Percentiles rank a stretch among this genome's conserved stretches.
Evolutionary conservation across 2,113 vertebrate species (phyloP).

Genomic region (Sinocyclocheilus rhinocerous): DNA sequence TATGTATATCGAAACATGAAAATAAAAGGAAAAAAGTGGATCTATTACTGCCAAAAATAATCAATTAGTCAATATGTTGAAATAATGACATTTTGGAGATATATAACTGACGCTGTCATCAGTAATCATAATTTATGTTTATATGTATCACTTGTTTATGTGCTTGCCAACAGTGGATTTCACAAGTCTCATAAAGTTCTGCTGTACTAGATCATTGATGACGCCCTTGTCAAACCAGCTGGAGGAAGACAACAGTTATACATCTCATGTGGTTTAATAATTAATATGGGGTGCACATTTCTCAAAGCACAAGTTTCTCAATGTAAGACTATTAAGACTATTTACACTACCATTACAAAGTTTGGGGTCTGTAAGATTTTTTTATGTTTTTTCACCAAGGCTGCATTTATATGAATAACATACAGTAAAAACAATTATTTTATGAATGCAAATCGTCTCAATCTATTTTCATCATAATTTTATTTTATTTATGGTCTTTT

Average conservation of each 20-base stretch:
- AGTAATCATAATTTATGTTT: not conserved
- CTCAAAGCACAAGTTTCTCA: not conserved
- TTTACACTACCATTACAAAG: too few relatives aligned
- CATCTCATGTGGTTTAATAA: not conserved
- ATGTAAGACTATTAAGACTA: too few relatives aligned
- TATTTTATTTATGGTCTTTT: not conserved
- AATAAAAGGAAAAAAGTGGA: not conserved
- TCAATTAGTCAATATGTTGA: not conserved
- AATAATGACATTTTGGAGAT: not conserved
- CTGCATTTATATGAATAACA: too few relatives aligned
- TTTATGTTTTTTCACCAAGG: too few relatives aligned
- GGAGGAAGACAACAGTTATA: not conserved
- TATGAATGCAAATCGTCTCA: not conserved
- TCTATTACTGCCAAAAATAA: not conserved
- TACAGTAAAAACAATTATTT: too few relatives aligned
- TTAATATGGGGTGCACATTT: not conserved
- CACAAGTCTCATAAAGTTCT: not conserved
- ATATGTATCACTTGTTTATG: not conserved
- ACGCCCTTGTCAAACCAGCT: conserved; percentile 1
- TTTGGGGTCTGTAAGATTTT: too few relatives aligned
- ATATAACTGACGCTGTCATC: not conserved
- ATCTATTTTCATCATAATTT: not conserved
- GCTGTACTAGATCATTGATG: not conserved
- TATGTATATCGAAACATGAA: not conserved
- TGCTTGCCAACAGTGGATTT: not conserved